Conservation (phyloP, 2,888 invertebrate species). For the Microctonus hyperodae region DNA sequence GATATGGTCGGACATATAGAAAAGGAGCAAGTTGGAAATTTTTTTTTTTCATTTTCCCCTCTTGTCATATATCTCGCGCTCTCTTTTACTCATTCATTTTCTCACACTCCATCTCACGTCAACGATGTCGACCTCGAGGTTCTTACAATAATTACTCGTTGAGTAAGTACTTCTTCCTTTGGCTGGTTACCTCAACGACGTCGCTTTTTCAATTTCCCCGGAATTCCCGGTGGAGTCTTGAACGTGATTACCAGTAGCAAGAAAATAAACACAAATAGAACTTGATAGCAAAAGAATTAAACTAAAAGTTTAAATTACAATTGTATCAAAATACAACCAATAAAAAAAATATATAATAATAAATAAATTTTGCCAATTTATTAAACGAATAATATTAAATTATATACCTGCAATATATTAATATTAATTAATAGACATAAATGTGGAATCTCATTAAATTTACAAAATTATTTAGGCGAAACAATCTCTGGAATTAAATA, state of each 20-base stretch:
- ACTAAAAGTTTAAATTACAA: conserved; percentile 11
- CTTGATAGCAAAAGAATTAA: conserved; percentile 3
- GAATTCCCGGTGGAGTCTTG: conserved; percentile 25
- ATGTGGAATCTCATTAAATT: not conserved
- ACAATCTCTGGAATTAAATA: not conserved
- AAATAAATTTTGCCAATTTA: no score
- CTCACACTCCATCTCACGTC: not conserved
- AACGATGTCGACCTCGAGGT: conserved; percentile 20
- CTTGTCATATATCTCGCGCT: conserved; percentile 14
- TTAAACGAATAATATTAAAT: no score
- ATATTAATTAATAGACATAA: not conserved
- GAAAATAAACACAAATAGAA: conserved; percentile 23
- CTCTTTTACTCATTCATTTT: not conserved
- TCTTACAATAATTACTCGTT: conserved; percentile 38
- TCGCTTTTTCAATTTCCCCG: conserved; percentile 27
- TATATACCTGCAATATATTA: not conserved
- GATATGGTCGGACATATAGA: conserved; percentile 38
- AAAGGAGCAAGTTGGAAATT: conserved; percentile 20
- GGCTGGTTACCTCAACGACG: conserved; percentile 26
- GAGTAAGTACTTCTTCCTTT: conserved; percentile 32
- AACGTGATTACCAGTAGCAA: conserved; percentile 26
- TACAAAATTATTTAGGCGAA: not conserved
- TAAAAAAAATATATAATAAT: not conserved
- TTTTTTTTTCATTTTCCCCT: conserved; percentile 12
- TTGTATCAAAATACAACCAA: not conserved